Evolutionary conservation across 2,888 invertebrate species (phyloP).

Genomic region (Andrena minutula): DNA sequence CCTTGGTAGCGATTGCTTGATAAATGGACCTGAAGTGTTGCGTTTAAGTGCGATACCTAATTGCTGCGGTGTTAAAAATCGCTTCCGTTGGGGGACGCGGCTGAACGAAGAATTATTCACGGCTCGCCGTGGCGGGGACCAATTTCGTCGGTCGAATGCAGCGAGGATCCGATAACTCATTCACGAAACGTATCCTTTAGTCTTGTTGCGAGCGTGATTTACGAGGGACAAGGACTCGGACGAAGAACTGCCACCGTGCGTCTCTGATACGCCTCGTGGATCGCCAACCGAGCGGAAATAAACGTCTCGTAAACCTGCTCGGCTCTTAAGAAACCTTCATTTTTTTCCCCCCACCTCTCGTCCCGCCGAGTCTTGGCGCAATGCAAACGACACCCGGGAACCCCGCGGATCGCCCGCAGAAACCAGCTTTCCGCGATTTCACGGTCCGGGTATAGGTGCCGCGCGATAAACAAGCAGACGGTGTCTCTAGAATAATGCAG

Average conservation of each 20-base stretch:
- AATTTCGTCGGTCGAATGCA: conserved; percentile 45
- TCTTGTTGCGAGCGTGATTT: conserved; percentile 67
- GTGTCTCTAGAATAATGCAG: conserved; percentile 14
- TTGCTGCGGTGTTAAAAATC: conserved; percentile 22
- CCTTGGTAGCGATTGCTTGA: neutral
- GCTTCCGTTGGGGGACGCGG: conserved; percentile 27
- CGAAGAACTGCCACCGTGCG: conserved; percentile 66
- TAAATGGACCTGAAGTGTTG: neutral
- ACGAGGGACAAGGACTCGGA: conserved; percentile 60
- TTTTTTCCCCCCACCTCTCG: conserved; percentile 26
- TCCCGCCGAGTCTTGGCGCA: conserved; percentile 1
- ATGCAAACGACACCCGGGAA: conserved; percentile 36
- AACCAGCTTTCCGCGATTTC: conserved; percentile 60
- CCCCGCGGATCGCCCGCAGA: conserved; percentile 30
- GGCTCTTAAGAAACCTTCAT: conserved; percentile 56
- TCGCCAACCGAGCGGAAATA: conserved; percentile 76
- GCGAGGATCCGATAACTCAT: conserved; percentile 59
- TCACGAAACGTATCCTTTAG: conserved; percentile 52
- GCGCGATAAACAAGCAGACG: conserved; percentile 32
- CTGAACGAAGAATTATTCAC: conserved; percentile 33
- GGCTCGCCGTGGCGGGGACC: conserved; percentile 18
- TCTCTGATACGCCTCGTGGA: conserved; percentile 71
- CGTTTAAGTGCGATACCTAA: conserved; percentile 6
- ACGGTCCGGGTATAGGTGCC: conserved; percentile 12
- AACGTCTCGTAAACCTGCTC: conserved; percentile 73